A percentile compares a stretch with the other conserved stretches of the same genome.
phyloP scores from a whole-genome alignment of 2,797 vertebrate species.

The Epinephelus awoara region DNA sequence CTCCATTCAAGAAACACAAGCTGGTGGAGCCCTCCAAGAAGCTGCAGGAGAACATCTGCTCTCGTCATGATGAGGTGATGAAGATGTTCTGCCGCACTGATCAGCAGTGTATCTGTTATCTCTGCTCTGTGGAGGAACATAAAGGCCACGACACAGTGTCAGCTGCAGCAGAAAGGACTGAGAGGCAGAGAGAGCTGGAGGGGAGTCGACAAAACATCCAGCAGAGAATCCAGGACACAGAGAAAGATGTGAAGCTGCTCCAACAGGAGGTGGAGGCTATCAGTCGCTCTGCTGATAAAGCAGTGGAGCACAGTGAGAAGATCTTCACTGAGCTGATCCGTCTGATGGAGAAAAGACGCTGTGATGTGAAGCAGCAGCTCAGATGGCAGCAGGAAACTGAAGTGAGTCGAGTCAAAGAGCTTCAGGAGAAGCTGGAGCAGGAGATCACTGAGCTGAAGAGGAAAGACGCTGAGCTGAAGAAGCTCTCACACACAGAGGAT shows the following conservation, averaged over 20 bases:
- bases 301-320: conserved; percentile 16
- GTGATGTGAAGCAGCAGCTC: conserved; percentile 24
- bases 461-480: conserved; percentile 7
- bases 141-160: conserved; percentile 26
- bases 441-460: not conserved
- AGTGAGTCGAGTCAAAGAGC: too few relatives aligned
- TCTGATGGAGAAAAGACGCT: conserved; percentile 26
- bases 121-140: not conserved
- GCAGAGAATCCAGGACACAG: conserved; percentile 30
- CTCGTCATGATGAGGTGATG: conserved; percentile 15
- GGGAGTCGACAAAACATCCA: conserved; percentile 16
- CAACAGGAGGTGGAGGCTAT: conserved; percentile 29
- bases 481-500: conserved; percentile 19
- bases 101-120: conserved; percentile 17
- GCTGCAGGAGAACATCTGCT: conserved; percentile 27
- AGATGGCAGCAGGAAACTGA: conserved; percentile 12
- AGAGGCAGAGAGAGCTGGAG: conserved; percentile 18
- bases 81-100: conserved; percentile 28
- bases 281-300: conserved; percentile 27
- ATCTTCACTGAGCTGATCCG: conserved; percentile 27
- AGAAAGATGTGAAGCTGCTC: conserved; percentile 26
- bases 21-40: conserved; percentile 3
- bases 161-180: conserved; percentile 5
- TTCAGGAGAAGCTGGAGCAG: too few relatives aligned
- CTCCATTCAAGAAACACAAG: conserved; percentile 2